A percentile compares a stretch with the other conserved stretches of the same genome.
phyloP scores from a whole-genome alignment of 2,113 vertebrate species.

The Malaclemys terrapin region DNA sequence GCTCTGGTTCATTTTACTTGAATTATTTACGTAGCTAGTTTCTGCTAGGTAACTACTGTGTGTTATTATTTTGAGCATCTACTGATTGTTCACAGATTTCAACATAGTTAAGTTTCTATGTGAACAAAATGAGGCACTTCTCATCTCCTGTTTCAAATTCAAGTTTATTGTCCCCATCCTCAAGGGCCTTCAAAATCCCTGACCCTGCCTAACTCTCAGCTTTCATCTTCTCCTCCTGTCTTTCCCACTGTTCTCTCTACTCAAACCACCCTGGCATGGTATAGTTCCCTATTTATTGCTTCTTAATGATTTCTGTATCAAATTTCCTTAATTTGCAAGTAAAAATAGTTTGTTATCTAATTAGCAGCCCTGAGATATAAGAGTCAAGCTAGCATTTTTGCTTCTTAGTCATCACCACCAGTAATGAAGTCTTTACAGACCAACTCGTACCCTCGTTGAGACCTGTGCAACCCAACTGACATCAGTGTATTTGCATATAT shows the following conservation, averaged over 20 bases:
- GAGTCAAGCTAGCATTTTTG: neutral
- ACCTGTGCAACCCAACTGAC: neutral
- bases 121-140: neutral
- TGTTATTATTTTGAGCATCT: neutral
- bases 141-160: neutral
- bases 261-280: neutral
- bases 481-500: neutral
- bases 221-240: neutral
- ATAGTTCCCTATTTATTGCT: neutral
- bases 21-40: neutral
- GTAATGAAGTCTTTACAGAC: neutral
- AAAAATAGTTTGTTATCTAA: neutral
- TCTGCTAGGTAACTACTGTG: neutral
- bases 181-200: neutral
- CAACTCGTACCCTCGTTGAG: neutral
- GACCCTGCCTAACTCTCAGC: neutral
- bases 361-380: neutral
- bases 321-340: neutral
- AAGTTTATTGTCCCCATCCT: accelerated
- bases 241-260: neutral
- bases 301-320: conserved; percentile 20
- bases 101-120: neutral
- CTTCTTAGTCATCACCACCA: neutral
- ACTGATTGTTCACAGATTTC: neutral
- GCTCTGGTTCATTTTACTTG: neutral